Percentiles rank a stretch among this genome's conserved stretches.
Evolutionary conservation across 2,113 vertebrate species (phyloP).

Genomic region (Chrysochloris asiatica): DNA sequence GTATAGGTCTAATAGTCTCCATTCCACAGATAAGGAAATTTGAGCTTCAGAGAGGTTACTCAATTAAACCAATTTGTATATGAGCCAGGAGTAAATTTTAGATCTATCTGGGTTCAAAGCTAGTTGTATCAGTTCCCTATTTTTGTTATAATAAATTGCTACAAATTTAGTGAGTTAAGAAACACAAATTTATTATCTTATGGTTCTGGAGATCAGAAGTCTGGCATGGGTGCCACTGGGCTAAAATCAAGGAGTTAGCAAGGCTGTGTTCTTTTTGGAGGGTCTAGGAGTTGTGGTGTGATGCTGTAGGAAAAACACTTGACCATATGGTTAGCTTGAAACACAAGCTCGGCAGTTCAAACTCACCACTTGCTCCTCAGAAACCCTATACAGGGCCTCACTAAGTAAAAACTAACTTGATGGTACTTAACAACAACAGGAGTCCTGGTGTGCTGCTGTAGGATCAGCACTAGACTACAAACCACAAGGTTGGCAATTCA

Average conservation of each 20-base stretch:
- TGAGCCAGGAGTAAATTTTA: conserved; percentile 21
- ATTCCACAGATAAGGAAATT: not conserved
- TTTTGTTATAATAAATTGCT: not conserved
- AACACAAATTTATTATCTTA: conserved; percentile 20
- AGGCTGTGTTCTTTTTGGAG: not conserved
- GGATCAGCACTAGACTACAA: no score
- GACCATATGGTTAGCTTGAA: no score
- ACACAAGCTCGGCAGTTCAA: no score
- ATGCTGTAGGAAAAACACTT: no score
- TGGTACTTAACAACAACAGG: no score
- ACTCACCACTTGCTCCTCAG: no score
- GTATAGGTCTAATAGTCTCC: not conserved
- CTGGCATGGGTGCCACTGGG: not conserved
- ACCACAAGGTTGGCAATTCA: no score
- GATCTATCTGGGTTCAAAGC: not conserved
- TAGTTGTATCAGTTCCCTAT: conserved; percentile 21
- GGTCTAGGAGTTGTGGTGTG: not conserved
- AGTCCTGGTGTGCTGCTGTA: no score
- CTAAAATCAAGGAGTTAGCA: not conserved
- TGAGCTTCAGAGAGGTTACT: no score
- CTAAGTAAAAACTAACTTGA: no score
- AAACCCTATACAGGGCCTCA: no score
- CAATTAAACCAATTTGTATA: no score
- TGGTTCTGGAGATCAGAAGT: not conserved
- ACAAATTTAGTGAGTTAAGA: not conserved